phyloP scores from a whole-genome alignment of 1,140 invertebrate species.

The Anastatus disparis region DNA sequence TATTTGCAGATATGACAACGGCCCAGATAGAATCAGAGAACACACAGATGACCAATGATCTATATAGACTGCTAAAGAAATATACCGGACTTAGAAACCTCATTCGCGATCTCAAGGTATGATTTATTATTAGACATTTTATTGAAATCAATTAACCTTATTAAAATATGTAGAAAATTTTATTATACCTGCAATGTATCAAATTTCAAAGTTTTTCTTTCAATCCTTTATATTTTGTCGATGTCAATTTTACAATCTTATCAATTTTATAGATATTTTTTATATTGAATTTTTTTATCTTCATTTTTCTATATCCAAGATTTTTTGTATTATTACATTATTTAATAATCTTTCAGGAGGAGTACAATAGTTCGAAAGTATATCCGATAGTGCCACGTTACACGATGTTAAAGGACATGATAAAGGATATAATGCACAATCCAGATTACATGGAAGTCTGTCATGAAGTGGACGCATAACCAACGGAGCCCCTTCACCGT shows the following conservation, averaged over 20 bases:
- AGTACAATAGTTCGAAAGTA: conserved; percentile 88
- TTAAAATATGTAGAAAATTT: too few species aligned
- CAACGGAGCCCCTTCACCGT: conserved; percentile 20
- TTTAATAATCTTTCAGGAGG: conserved; percentile 81
- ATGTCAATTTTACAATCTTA: too few species aligned
- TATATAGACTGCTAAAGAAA: conserved; percentile 90
- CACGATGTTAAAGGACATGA: conserved; percentile 94
- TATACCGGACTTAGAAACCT: conserved; percentile 89
- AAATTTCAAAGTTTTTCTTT: too few species aligned
- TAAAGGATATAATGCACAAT: conserved; percentile 92
- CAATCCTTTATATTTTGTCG: too few species aligned
- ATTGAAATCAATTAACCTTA: too few species aligned
- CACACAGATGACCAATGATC: conserved; percentile 93
- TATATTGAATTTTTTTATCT: too few species aligned
- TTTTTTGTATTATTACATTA: too few species aligned
- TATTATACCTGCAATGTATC: too few species aligned
- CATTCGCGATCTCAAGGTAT: conserved; percentile 88
- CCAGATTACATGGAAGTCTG: conserved; percentile 96
- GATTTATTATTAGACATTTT: too few species aligned
- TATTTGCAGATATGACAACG: conserved; percentile 87
- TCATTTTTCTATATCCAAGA: too few species aligned
- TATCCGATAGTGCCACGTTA: conserved; percentile 94
- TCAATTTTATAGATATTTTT: too few species aligned
- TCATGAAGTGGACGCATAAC: conserved; percentile 80
- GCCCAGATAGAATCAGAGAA: conserved; percentile 93